phyloP scores from a whole-genome alignment of 53 echinoderm and acorn worm species.

The Henricia sp. region DNA sequence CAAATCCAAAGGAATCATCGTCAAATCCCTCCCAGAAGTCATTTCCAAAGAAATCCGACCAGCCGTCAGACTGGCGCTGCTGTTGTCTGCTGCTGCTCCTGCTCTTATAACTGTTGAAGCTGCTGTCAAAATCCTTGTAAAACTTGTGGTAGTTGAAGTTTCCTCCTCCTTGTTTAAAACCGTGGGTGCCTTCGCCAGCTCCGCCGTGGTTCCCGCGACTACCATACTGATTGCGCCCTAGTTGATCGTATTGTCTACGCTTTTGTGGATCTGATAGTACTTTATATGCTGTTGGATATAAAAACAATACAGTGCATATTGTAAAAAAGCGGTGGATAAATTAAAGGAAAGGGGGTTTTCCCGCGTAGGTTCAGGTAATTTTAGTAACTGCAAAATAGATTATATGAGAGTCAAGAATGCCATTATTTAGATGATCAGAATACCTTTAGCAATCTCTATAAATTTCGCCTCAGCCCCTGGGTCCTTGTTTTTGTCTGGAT shows the following conservation, averaged over 20 bases:
- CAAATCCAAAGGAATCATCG: slow-evolving; percentile 70
- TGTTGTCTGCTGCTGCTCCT: slow-evolving; percentile 25
- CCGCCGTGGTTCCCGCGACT: slow-evolving; percentile 46
- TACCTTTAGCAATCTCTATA: slow-evolving; percentile 97
- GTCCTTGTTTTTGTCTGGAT: slow-evolving; percentile 98
- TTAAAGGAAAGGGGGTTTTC: neutral
- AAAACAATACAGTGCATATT: neutral
- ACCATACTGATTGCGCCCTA: slow-evolving; percentile 71
- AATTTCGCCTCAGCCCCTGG: slow-evolving; percentile 89
- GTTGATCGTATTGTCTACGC: slow-evolving; percentile 80
- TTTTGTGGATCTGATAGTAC: slow-evolving; percentile 87
- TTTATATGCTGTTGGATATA: slow-evolving; percentile 79
- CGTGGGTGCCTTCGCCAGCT: slow-evolving; percentile 51
- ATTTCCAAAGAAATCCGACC: slow-evolving; percentile 40
- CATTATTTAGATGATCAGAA: neutral
- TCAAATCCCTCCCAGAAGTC: slow-evolving; percentile 87
- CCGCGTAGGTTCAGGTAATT: neutral
- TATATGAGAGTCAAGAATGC: neutral
- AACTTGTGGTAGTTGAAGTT: slow-evolving; percentile 79
- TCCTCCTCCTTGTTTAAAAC: slow-evolving; percentile 30
- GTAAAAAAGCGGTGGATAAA: neutral
- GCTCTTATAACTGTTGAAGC: slow-evolving; percentile 55
- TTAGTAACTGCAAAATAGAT: too few species aligned
- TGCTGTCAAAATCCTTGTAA: slow-evolving; percentile 88
- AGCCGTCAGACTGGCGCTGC: slow-evolving; percentile 5